phyloP scores from a whole-genome alignment of 1,140 invertebrate species.

The Cryptotermes secundus region DNA sequence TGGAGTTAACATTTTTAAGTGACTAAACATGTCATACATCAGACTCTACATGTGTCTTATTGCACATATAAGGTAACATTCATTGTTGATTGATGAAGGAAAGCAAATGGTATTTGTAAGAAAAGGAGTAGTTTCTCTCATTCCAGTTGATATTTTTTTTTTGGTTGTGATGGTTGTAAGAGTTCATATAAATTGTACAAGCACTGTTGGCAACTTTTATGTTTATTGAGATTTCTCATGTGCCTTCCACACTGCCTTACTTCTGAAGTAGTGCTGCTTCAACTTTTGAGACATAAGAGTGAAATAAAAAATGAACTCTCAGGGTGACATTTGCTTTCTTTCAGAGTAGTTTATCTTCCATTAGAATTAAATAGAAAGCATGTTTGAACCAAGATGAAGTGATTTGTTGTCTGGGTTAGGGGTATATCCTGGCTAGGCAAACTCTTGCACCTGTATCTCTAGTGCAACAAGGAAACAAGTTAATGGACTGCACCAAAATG shows the following conservation, averaged over 20 bases:
- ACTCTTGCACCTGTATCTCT: neutral
- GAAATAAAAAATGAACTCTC: neutral
- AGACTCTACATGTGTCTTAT: neutral
- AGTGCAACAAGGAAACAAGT: neutral
- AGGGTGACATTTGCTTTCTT: constrained; percentile 2
- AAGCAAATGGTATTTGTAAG: neutral
- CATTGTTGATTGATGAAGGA: neutral
- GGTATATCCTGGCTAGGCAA: neutral
- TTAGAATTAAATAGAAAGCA: neutral
- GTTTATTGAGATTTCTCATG: neutral
- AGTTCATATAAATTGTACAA: neutral
- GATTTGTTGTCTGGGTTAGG: constrained; percentile 5
- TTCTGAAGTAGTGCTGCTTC: neutral
- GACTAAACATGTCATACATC: neutral
- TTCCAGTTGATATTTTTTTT: neutral
- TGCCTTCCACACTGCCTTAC: neutral
- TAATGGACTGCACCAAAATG: neutral
- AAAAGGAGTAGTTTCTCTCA: neutral
- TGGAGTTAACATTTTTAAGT: neutral
- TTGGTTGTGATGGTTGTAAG: neutral
- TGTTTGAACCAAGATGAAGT: neutral
- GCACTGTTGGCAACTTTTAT: neutral
- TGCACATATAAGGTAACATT: neutral
- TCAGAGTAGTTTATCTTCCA: neutral
- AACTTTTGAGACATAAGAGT: neutral